Evolutionary conservation across 1,140 invertebrate genomes (phyloP).

Genomic region (Cydia pomonella): DNA sequence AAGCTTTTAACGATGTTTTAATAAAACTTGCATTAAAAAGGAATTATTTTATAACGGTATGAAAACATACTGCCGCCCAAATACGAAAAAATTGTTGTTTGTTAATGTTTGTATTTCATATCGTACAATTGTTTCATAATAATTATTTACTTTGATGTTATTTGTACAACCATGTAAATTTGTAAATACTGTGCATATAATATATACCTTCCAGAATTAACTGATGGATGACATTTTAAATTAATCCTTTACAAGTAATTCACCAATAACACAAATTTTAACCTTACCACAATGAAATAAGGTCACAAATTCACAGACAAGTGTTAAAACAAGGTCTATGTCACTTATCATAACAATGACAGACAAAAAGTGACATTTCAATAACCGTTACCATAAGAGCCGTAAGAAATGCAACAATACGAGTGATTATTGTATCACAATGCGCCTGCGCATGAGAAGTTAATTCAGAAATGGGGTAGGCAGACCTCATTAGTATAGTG

Average conservation of each 20-base stretch:
- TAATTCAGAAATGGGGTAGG: not conserved
- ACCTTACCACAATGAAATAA: not conserved
- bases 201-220: no score
- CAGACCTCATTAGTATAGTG: not conserved
- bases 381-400: not conserved
- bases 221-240: no score
- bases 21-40: not conserved
- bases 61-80: no score
- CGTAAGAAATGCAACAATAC: conserved; percentile 24
- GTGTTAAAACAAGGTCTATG: conserved; percentile 14
- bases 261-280: not conserved
- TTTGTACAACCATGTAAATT: no score
- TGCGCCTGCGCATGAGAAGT: not conserved
- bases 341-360: conserved; percentile 14
- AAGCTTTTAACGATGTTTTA: not conserved
- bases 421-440: conserved; percentile 11
- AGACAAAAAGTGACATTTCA: conserved; percentile 14
- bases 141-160: no score
- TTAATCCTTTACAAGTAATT: not conserved
- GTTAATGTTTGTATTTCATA: no score
- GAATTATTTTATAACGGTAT: not conserved
- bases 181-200: no score
- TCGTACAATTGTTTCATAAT: no score
- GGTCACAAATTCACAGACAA: not conserved
- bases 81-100: no score